Evolutionary conservation across 1,140 invertebrate species (phyloP).

Genomic region (Ylistrum balloti): DNA sequence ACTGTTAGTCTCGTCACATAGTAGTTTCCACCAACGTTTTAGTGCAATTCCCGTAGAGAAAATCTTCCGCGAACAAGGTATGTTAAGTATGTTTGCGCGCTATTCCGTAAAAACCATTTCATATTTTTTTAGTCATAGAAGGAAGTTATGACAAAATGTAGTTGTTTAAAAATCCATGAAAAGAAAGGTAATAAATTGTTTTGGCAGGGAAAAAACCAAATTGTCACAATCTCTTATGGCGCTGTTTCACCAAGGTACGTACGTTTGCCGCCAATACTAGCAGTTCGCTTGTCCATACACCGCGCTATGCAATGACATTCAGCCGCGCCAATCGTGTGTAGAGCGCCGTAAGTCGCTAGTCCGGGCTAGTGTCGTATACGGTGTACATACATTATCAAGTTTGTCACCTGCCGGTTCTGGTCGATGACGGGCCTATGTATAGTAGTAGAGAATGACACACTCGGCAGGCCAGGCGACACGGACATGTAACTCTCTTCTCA

Average conservation of each 20-base stretch:
- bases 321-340: slow-evolving; percentile 15
- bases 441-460: neutral
- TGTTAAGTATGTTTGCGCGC: neutral
- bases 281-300: slow-evolving; percentile 15
- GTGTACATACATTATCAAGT: slow-evolving; percentile 27
- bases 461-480: neutral
- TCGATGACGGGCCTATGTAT: slow-evolving; percentile 18
- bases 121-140: neutral
- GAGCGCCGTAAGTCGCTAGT: neutral
- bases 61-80: neutral
- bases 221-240: neutral
- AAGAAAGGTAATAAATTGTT: neutral
- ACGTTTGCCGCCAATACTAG: slow-evolving; percentile 22
- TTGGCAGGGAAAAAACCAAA: neutral
- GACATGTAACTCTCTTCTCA: neutral
- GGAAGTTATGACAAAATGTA: neutral
- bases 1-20: neutral
- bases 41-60: neutral
- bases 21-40: neutral
- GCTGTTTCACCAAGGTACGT: neutral
- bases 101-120: slow-evolving; percentile 8
- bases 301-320: slow-evolving; percentile 31
- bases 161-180: neutral
- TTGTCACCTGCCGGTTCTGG: slow-evolving; percentile 35
- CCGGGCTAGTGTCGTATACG: neutral